These are phyloP conservation scores for Lydus trimaculatus DNA, from an alignment of 2,888 invertebrate genomes.

Conservation along the genomic window DNA sequence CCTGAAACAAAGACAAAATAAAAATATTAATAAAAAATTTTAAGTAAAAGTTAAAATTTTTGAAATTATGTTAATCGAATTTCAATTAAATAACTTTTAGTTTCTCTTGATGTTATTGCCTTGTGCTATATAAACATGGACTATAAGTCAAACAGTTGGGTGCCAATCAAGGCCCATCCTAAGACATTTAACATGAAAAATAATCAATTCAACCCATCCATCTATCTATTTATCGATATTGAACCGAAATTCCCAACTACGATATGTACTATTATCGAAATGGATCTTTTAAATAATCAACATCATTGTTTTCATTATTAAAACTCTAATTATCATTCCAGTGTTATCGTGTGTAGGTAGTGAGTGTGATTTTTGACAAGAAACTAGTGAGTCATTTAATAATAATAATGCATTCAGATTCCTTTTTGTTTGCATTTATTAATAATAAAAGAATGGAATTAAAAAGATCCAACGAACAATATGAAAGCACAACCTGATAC, in stretches of 20 bases:
- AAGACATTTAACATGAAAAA: conserved; percentile 5
- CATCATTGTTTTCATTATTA: conserved; percentile 2
- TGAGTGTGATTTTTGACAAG: neutral
- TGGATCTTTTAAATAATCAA: too few relatives aligned
- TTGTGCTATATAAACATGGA: conserved; percentile 28
- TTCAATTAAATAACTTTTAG: conserved; percentile 21
- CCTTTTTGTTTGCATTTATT: neutral
- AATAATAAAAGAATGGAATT: neutral
- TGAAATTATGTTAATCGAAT: conserved; percentile 18
- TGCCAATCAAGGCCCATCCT: conserved; percentile 26
- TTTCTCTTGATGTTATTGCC: conserved; percentile 32
- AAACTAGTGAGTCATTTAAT: neutral
- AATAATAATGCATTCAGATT: neutral
- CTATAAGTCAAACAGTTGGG: conserved; percentile 38
- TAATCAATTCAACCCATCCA: neutral
- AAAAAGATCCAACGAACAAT: neutral
- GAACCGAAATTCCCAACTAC: neutral
- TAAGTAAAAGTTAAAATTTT: conserved; percentile 3
- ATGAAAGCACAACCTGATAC: neutral
- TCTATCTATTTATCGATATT: conserved; percentile 2
- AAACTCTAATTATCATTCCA: conserved; percentile 24
- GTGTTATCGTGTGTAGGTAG: conserved; percentile 1
- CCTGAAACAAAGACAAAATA: conserved; percentile 24
- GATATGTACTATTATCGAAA: too few relatives aligned
- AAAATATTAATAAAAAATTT: conserved; percentile 1